Percentiles rank a stretch among this genome's conserved stretches.
These are phyloP conservation scores for Amorpha juglandis DNA, from an alignment of 2,888 invertebrate species.

Conservation along the genomic window DNA sequence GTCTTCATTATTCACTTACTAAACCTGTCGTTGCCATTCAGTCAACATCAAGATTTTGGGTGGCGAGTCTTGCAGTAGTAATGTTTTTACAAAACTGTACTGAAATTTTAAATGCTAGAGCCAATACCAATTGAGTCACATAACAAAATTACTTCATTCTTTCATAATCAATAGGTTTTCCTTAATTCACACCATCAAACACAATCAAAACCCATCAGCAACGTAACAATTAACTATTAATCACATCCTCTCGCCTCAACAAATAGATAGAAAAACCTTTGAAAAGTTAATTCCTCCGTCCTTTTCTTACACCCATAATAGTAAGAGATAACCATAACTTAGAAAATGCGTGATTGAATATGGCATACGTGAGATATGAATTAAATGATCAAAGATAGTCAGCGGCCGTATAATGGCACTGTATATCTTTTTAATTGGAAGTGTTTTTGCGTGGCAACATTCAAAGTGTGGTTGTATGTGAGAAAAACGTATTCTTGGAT, in stretches of 20 bases:
- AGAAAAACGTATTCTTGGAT: slow-evolving; percentile 73
- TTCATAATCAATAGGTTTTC: neutral
- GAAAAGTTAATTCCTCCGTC: neutral
- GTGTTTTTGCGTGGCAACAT: slow-evolving; percentile 65
- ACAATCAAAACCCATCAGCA: slow-evolving; percentile 1
- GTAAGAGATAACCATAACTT: slow-evolving; percentile 30
- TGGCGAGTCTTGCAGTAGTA: too few species aligned
- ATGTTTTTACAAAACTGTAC: too few species aligned
- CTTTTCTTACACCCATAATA: neutral
- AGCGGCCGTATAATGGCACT: slow-evolving; percentile 64
- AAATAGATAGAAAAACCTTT: slow-evolving; percentile 22
- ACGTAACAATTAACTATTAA: slow-evolving; percentile 18
- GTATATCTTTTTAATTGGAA: slow-evolving; percentile 79
- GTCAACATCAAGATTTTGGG: too few species aligned
- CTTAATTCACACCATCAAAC: neutral
- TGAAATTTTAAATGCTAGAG: too few species aligned
- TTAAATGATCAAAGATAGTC: slow-evolving; percentile 68
- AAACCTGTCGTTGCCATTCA: too few species aligned
- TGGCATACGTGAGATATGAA: slow-evolving; percentile 75
- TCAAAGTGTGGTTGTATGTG: slow-evolving; percentile 60
- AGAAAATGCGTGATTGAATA: slow-evolving; percentile 47
- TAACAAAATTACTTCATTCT: neutral
- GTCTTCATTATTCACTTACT: too few species aligned
- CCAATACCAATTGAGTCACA: too few species aligned
- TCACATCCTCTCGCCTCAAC: slow-evolving; percentile 21